These are phyloP conservation scores for Manis javanica DNA, from an alignment of 2,797 vertebrate genomes.

Conservation along the genomic window DNA sequence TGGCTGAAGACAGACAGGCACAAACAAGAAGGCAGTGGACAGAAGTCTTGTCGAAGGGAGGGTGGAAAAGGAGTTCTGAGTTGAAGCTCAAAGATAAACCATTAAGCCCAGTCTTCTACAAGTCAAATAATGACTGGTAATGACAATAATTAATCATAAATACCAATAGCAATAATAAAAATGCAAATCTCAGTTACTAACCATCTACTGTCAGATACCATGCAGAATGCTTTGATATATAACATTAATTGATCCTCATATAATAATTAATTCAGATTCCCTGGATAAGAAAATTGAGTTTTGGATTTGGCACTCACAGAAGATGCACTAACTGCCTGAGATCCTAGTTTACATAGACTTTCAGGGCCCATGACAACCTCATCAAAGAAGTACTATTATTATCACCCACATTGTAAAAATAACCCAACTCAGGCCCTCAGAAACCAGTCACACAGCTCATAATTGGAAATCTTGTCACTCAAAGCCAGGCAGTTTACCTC, in stretches of 20 bases:
- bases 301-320: background rate
- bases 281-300: background rate
- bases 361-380: background rate
- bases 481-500: background rate
- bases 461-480: background rate
- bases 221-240: background rate
- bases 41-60: background rate
- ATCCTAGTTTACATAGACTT: background rate
- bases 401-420: background rate
- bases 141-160: background rate
- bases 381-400: background rate
- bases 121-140: background rate
- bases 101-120: background rate
- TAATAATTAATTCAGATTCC: background rate
- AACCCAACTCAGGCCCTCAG: background rate
- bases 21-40: background rate
- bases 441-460: background rate
- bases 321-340: background rate
- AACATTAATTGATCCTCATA: background rate
- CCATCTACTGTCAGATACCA: background rate
- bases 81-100: constrained; percentile 34
- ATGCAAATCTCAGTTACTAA: background rate
- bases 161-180: background rate
- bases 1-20: constrained; percentile 37
- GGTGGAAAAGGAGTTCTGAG: background rate